Evolutionary conservation across 2,797 vertebrate species (phyloP).

Genomic region (Ctenosaura bakeri): DNA sequence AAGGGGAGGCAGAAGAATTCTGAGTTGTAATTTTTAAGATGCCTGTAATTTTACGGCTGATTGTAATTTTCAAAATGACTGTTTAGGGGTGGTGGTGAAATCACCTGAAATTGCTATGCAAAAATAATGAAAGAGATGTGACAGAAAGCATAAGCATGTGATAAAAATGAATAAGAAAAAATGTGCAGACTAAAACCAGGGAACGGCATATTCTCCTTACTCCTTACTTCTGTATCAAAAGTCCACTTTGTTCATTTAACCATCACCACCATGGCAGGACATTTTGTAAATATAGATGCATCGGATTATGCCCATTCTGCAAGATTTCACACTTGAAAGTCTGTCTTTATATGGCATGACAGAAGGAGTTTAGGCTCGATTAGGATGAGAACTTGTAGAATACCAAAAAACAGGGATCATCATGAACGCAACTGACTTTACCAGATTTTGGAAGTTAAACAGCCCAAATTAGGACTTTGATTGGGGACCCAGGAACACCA

Average conservation of each 20-base stretch:
- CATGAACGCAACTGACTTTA: background rate
- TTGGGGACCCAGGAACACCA: no score
- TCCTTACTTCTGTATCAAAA: background rate
- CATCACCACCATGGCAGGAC: background rate
- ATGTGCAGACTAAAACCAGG: no score
- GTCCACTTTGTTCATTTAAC: background rate
- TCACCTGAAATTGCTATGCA: background rate
- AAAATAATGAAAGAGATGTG: background rate
- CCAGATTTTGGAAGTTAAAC: no score
- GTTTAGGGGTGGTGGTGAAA: background rate
- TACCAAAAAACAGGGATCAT: background rate
- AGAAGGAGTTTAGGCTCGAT: background rate
- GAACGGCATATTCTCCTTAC: no score
- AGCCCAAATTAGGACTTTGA: no score
- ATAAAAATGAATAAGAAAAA: no score
- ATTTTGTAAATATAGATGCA: background rate
- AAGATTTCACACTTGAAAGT: background rate
- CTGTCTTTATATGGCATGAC: background rate
- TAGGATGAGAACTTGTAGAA: background rate
- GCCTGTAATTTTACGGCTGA: background rate
- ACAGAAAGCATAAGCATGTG: background rate
- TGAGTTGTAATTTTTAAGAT: background rate
- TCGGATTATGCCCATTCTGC: background rate
- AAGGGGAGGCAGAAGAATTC: background rate
- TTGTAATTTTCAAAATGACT: no score